A percentile compares a stretch with the other conserved stretches of the same genome.
phyloP scores from a whole-genome alignment of 2,888 invertebrate species.

The Hirudinaria manillensis region DNA sequence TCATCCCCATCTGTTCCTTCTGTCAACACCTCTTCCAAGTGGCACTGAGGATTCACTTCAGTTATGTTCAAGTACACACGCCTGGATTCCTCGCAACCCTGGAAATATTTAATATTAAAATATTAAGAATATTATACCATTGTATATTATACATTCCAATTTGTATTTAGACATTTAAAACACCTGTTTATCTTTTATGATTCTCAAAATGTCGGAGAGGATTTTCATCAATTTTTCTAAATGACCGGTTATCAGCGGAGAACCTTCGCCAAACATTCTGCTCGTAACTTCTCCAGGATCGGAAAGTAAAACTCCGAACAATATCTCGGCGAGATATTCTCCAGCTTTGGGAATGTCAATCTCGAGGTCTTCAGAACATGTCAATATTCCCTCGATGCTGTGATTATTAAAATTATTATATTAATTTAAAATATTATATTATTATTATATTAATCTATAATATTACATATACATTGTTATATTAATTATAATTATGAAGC shows the following conservation, averaged over 20 bases:
- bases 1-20: too few relatives aligned
- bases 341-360: constrained; percentile 21
- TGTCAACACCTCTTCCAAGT: neutral
- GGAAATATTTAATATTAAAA: neutral
- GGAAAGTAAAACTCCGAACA: neutral
- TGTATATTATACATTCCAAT: neutral
- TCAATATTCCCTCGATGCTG: constrained; percentile 3
- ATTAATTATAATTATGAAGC: too few relatives aligned
- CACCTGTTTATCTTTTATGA: neutral
- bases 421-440: constrained; percentile 6
- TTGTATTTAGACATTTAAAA: neutral
- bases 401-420: neutral
- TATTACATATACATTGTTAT: too few relatives aligned
- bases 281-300: neutral
- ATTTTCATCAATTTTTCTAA: neutral
- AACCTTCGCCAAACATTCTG: neutral
- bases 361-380: neutral
- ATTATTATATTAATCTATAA: neutral
- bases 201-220: neutral
- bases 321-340: constrained; percentile 7
- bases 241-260: neutral
- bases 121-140: neutral
- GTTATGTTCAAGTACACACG: neutral
- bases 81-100: neutral
- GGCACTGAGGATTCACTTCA: neutral